phyloP scores from a whole-genome alignment of 35 echinoderm and acorn worm species.

The Ophiothrix spiculata region DNA sequence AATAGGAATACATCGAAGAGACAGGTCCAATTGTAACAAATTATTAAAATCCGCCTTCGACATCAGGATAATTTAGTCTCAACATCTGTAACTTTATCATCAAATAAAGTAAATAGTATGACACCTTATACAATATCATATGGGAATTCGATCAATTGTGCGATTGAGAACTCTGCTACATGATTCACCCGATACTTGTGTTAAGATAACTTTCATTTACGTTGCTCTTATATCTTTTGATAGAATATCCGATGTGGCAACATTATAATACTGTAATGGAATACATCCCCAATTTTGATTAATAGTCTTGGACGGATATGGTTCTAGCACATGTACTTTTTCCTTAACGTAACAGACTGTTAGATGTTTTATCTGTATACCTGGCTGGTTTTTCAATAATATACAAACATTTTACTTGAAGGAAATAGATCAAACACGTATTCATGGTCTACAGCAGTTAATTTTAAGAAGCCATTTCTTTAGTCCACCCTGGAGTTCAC shows the following conservation, averaged over 20 bases:
- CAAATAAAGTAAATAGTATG: background rate
- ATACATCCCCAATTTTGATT: background rate
- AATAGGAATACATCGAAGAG: background rate
- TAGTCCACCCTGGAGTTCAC: too few species aligned
- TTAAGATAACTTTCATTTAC: too few species aligned
- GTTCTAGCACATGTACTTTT: slow-evolving; percentile 13
- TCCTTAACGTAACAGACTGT: background rate
- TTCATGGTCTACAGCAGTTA: too few species aligned
- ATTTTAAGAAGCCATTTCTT: too few species aligned
- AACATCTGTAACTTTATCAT: slow-evolving; percentile 9
- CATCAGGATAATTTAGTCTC: background rate
- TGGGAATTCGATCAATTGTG: background rate
- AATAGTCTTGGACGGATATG: background rate
- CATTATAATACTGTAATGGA: background rate
- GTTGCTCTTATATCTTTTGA: too few species aligned
- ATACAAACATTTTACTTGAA: too few species aligned
- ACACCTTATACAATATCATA: background rate
- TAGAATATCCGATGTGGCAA: too few species aligned
- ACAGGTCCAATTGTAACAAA: background rate
- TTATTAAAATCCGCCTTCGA: background rate
- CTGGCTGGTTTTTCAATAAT: background rate
- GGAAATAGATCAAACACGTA: too few species aligned
- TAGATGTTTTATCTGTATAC: background rate
- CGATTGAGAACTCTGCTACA: background rate
- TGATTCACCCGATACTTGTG: background rate